Evolutionary conservation across 30 jellyfish, hydroid and myxozoan genomes (phyloP).

Genomic region (Aurelia aurita): DNA sequence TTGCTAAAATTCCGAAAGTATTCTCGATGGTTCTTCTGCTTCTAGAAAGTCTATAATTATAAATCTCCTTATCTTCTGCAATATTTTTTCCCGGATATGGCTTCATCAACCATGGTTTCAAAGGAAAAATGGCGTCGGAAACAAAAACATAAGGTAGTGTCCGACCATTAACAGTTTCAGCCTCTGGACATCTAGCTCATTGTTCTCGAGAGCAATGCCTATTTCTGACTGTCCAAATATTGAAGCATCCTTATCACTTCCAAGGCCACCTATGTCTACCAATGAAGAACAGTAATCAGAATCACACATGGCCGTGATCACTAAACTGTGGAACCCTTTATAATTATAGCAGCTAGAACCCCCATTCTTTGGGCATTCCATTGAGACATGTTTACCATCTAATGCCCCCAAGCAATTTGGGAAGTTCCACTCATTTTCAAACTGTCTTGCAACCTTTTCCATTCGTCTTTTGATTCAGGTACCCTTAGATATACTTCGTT

Average conservation of each 20-base stretch:
- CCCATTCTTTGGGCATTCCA: conserved; percentile 61
- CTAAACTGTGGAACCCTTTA: conserved; percentile 71
- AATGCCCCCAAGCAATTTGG: conserved; percentile 67
- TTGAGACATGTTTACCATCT: conserved; percentile 68
- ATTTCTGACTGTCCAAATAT: conserved; percentile 37
- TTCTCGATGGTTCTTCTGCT: conserved; percentile 28
- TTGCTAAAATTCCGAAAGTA: conserved; percentile 45
- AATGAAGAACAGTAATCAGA: conserved; percentile 52
- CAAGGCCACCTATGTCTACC: conserved; percentile 41
- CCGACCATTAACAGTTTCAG: not conserved
- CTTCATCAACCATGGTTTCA: conserved; percentile 54
- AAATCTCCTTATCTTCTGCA: conserved; percentile 4
- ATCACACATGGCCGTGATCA: conserved; percentile 64
- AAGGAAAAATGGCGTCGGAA: conserved; percentile 50
- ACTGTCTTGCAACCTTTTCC: conserved; percentile 35
- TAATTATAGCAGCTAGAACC: conserved; percentile 66
- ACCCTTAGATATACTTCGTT: not conserved
- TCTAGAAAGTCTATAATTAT: conserved; percentile 22
- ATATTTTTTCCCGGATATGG: conserved; percentile 49
- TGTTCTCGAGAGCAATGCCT: conserved; percentile 23
- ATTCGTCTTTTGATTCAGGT: conserved; percentile 27
- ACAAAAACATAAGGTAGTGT: conserved; percentile 19
- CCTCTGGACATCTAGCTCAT: conserved; percentile 10
- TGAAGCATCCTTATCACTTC: conserved; percentile 56
- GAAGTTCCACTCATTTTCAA: conserved; percentile 46